A percentile compares a stretch with the other conserved stretches of the same genome.
These are phyloP conservation scores for Sturmia bella DNA, from an alignment of 2,888 invertebrate species.

Conservation along the genomic window DNA sequence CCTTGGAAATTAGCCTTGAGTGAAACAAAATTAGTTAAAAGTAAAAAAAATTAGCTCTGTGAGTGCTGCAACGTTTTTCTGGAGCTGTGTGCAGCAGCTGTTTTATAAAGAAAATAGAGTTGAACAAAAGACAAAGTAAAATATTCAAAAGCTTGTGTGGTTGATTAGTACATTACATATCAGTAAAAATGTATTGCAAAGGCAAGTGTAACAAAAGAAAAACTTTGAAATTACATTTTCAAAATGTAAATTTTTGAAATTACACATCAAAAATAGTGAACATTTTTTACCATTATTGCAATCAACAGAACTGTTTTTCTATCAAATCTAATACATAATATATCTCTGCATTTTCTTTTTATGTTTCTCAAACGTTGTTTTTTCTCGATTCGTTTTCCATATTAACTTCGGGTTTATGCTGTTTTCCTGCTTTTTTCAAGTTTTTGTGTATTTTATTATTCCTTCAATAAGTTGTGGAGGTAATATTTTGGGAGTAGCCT, in stretches of 20 bases:
- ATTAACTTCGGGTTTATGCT: constrained; percentile 54
- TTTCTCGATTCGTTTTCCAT: constrained; percentile 31
- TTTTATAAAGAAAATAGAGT: constrained; percentile 50
- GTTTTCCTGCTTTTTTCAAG: constrained; percentile 9
- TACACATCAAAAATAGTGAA: too few species aligned
- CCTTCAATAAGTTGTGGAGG: constrained; percentile 38
- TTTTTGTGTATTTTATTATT: constrained; percentile 15
- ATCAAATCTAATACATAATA: background rate
- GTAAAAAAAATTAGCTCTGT: constrained; percentile 57
- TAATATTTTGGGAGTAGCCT: constrained; percentile 76
- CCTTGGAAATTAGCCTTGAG: constrained; percentile 76
- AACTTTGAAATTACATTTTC: background rate
- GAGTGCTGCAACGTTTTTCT: constrained; percentile 35
- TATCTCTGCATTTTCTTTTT: constrained; percentile 15
- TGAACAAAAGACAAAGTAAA: constrained; percentile 36
- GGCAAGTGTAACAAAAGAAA: constrained; percentile 67
- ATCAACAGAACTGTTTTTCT: background rate
- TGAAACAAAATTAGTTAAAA: constrained; percentile 57
- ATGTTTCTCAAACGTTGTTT: constrained; percentile 50
- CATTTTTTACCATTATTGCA: background rate
- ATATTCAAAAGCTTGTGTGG: constrained; percentile 36
- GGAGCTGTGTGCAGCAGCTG: constrained; percentile 67
- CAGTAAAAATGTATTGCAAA: constrained; percentile 59
- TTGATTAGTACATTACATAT: constrained; percentile 37
- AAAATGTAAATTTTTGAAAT: background rate